Conservation (phyloP, 2,888 invertebrate species). For the Diaperis boleti region DNA sequence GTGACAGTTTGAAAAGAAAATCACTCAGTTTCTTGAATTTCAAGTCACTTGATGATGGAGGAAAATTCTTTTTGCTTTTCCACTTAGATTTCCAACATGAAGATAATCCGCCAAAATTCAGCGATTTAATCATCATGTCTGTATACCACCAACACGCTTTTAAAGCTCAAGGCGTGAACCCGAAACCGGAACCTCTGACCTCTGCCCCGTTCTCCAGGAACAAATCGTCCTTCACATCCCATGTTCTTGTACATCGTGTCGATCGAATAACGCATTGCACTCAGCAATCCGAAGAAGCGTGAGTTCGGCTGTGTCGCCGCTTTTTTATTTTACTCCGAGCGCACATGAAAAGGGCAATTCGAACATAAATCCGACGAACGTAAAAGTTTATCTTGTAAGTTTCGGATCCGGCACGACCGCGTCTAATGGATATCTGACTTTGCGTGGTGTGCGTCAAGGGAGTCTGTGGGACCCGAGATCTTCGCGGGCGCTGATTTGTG, state of each 20-base stretch:
- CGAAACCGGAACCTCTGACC: neutral
- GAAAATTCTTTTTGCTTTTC: too few relatives aligned
- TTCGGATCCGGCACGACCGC: slow-evolving; percentile 1
- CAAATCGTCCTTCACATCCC: neutral
- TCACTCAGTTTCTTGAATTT: too few relatives aligned
- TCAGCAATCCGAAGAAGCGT: neutral
- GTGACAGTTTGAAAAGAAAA: too few relatives aligned
- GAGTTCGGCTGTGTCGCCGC: neutral
- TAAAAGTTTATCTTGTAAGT: slow-evolving; percentile 17
- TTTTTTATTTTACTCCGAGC: slow-evolving; percentile 9
- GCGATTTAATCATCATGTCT: too few relatives aligned
- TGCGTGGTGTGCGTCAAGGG: neutral
- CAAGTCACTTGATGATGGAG: too few relatives aligned
- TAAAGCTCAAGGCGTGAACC: too few relatives aligned
- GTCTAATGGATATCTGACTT: slow-evolving; percentile 1
- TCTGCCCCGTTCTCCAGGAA: neutral
- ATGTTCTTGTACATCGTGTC: neutral
- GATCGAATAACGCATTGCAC: too few relatives aligned
- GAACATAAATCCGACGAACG: slow-evolving; percentile 5
- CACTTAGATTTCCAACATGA: too few relatives aligned
- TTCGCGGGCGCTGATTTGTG: neutral
- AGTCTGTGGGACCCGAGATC: neutral
- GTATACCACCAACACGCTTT: too few relatives aligned
- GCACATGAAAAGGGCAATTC: slow-evolving; percentile 11
- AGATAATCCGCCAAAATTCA: too few relatives aligned